Conservation (phyloP, 1,140 invertebrate genomes). For the Maconellicoccus hirsutus region DNA sequence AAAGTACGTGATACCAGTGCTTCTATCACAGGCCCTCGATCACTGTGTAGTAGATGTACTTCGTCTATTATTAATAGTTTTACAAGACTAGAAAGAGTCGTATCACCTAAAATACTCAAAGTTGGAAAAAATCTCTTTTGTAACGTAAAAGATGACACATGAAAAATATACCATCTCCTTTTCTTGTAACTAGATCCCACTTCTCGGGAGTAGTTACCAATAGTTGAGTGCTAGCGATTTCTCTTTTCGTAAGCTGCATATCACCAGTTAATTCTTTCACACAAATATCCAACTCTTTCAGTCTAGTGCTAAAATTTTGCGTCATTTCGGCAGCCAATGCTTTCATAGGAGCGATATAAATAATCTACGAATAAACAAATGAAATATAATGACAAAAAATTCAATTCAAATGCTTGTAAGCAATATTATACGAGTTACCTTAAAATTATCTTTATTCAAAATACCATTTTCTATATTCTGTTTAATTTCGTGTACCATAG, state of each 20-base stretch:
- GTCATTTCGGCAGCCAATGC: slow-evolving; percentile 98
- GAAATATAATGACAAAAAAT: slow-evolving; percentile 14
- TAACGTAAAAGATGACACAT: no score
- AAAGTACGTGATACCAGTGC: slow-evolving; percentile 91
- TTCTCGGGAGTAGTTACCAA: slow-evolving; percentile 98
- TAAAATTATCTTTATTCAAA: slow-evolving; percentile 86
- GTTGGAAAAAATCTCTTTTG: no score
- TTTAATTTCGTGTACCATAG: slow-evolving; percentile 80
- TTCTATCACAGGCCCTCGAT: slow-evolving; percentile 95
- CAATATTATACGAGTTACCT: slow-evolving; percentile 51
- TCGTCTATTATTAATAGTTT: slow-evolving; percentile 96
- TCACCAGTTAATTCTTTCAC: slow-evolving; percentile 95
- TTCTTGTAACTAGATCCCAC: slow-evolving; percentile 98
- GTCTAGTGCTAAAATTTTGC: slow-evolving; percentile 73
- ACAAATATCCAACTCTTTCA: slow-evolving; percentile 58
- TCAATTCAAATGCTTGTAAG: slow-evolving; percentile 14
- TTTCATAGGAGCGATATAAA: slow-evolving; percentile 99
- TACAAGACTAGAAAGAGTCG: slow-evolving; percentile 79
- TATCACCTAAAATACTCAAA: slow-evolving; percentile 52
- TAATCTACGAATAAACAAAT: slow-evolving; percentile 49
- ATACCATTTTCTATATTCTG: slow-evolving; percentile 66
- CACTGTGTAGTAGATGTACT: slow-evolving; percentile 93
- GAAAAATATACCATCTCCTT: slow-evolving; percentile 63
- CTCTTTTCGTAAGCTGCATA: slow-evolving; percentile 90
- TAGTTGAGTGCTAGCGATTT: slow-evolving; percentile 95